Base-by-base conservation (phyloP, 2,797 vertebrate species). In the Rhabdomys pumilio region DNA sequence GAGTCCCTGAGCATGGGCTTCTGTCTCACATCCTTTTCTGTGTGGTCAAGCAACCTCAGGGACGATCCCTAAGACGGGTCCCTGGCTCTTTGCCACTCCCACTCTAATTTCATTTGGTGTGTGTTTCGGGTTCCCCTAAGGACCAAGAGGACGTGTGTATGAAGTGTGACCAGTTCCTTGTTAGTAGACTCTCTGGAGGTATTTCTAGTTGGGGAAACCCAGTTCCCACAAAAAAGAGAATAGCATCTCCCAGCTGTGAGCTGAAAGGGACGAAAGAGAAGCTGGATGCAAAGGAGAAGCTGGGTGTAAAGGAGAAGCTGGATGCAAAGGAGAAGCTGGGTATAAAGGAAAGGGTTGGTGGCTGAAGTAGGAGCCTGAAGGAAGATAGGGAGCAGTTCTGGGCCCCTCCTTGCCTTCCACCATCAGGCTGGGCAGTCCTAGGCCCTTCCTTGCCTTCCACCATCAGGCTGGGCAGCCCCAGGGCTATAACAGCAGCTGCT, bases 401-500 rank as follows among this genome's bases (percentile, higher is more conserved):
- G 47, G 47, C 9, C 47, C 47, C 47, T 9, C 47, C 47, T 47
- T 47, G 47, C 47, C 47, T 47, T 47, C 47, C 47, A 47, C 47
- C 47, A 38, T 38, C 38, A 38, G 38, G 38, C 38, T 38, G 14
- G 17, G 76, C 47, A 29, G 50, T 19, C 86, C 24, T 67, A 50
- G 1, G 1, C 55, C 80, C 89, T 80, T 83, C 65, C 75, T 82
- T 76, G n/a, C 41, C 61, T 65, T 41, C 17, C 20, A 6, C 24
- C 6, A 2, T 26, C 34, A n/a, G 79, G 59, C 92, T 55, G 47
- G 67, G 59, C 92, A 55, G 47, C 77, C 10, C 47, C 7, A 22
- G 93, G 72, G 80, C 65, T 19, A 7, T 8, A 29, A 89, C 90
- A 91, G 88, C 79, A 87, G 89, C 61, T 93, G 86, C 34, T 67